Conservation (phyloP, 2,888 invertebrate genomes). For the Trachelus stipa region DNA sequence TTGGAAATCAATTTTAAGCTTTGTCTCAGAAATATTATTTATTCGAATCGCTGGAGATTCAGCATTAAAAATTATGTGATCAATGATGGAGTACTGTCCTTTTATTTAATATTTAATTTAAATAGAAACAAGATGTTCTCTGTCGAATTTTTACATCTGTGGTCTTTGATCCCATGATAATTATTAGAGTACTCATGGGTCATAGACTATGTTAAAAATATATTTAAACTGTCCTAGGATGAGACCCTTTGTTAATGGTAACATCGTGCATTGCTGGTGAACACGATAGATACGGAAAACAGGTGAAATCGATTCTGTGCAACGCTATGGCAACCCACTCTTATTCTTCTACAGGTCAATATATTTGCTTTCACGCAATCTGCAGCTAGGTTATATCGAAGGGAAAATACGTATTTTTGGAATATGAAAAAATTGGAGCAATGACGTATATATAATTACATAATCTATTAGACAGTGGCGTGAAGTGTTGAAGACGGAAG, state of each 20-base stretch:
- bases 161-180: not conserved
- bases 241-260: not conserved
- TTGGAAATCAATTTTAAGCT: conserved; percentile 1
- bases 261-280: not conserved
- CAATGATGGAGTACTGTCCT: not conserved
- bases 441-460: not conserved
- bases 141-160: not conserved
- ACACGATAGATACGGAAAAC: conserved; percentile 12
- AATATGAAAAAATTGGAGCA: too few species aligned
- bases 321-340: conserved; percentile 59
- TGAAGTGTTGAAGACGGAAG: not conserved
- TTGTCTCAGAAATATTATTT: not conserved
- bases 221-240: not conserved
- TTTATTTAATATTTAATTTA: not conserved
- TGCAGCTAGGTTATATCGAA: not conserved
- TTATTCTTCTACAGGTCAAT: conserved; percentile 48
- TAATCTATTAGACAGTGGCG: not conserved
- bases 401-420: conserved; percentile 1
- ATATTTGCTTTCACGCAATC: conserved; percentile 31
- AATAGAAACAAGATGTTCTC: not conserved
- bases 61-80: not conserved
- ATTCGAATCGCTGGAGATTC: not conserved
- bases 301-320: conserved; percentile 49
- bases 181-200: not conserved
- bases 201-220: not conserved